Evolutionary conservation across 2,797 vertebrate species (phyloP).

Genomic region (Fistularia commersonii): DNA sequence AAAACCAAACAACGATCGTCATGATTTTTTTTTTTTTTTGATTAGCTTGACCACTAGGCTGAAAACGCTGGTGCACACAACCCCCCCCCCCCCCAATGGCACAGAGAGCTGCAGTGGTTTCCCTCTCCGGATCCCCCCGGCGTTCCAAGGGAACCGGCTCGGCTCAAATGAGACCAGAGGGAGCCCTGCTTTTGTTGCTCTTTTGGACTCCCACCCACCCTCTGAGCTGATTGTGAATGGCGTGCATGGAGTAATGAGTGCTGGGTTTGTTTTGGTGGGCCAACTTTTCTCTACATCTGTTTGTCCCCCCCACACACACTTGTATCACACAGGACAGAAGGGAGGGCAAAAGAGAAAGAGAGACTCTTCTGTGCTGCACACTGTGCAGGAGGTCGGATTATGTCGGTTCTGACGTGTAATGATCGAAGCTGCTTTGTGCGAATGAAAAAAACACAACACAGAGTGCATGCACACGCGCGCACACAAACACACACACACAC

Average conservation of each 20-base stretch:
- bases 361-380: no score
- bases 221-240: conserved; percentile 43
- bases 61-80: no score
- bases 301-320: conserved; percentile 24
- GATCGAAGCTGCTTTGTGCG: no score
- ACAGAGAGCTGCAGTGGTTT: no score
- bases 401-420: no score
- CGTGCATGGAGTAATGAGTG: conserved; percentile 19
- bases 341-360: conserved; percentile 1
- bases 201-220: conserved; percentile 39
- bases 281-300: conserved; percentile 26
- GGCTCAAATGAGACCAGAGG: conserved; percentile 44
- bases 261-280: conserved; percentile 32
- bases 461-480: conserved; percentile 6
- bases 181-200: conserved; percentile 23
- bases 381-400: no score
- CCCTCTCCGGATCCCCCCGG: conserved; percentile 51
- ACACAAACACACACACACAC: conserved; percentile 35
- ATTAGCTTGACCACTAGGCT: no score
- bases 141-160: conserved; percentile 46
- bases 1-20: no score
- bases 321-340: conserved; percentile 10
- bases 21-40: no score
- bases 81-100: no score
- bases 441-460: conserved; percentile 7